Conservation (phyloP, 2,113 vertebrate genomes). For the Alces alces region DNA sequence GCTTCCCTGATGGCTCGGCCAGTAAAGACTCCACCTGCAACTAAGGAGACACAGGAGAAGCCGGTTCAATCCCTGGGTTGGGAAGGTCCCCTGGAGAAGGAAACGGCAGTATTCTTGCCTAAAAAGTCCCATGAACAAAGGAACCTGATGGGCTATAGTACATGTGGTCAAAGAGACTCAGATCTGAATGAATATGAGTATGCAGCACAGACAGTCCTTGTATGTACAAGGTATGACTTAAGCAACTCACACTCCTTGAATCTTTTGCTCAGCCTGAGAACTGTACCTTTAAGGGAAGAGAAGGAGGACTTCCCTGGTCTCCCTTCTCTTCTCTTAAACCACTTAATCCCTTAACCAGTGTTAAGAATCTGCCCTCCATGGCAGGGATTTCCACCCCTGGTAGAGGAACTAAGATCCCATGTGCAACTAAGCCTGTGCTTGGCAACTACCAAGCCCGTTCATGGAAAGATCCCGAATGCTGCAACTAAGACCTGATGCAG, state of each 20-base stretch:
- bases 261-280: not conserved
- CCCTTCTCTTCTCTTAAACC: not conserved
- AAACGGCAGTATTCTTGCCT: not conserved
- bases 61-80: not conserved
- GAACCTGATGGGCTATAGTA: not conserved
- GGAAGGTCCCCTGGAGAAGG: not conserved
- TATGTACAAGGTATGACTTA: not conserved
- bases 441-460: not conserved
- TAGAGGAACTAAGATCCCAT: not conserved
- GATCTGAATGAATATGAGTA: not conserved
- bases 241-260: not conserved
- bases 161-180: not conserved
- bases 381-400: not conserved
- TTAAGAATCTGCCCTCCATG: not conserved
- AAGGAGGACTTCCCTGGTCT: not conserved
- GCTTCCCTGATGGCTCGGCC: not conserved
- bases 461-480: not conserved
- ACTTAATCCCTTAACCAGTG: not conserved
- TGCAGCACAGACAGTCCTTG: not conserved
- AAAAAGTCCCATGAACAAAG: not conserved
- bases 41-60: not conserved
- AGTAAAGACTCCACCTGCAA: not conserved
- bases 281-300: not conserved
- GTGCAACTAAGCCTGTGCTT: not conserved
- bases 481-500: not conserved